Percentiles rank a stretch among this genome's conserved stretches.
Conservation (phyloP, 1,140 invertebrate genomes). For the Ceratosolen solmsi region DNA sequence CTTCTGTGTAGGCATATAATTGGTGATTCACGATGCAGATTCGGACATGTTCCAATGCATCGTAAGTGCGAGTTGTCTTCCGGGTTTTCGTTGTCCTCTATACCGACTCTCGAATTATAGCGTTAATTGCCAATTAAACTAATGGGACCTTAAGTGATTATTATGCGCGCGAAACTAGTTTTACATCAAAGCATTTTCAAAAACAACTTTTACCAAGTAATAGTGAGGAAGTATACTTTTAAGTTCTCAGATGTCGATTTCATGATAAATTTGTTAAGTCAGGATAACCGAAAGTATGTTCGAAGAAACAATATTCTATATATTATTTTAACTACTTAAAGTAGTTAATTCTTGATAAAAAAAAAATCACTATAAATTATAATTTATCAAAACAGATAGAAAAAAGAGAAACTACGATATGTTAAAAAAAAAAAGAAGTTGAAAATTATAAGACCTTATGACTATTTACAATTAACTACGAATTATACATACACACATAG, state of each 20-base stretch:
- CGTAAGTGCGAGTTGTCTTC: constrained; percentile 17
- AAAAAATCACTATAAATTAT: too few relatives aligned
- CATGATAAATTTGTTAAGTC: neutral
- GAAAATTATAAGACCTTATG: too few relatives aligned
- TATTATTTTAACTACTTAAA: too few relatives aligned
- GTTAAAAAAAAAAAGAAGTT: too few relatives aligned
- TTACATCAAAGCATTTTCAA: neutral
- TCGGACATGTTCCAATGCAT: constrained; percentile 32
- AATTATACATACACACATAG: too few relatives aligned
- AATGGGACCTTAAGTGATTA: constrained; percentile 28
- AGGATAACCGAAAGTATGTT: too few relatives aligned
- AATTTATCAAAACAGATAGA: too few relatives aligned
- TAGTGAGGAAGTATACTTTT: neutral
- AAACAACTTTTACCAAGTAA: neutral
- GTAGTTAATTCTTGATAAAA: too few relatives aligned
- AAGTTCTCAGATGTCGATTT: neutral
- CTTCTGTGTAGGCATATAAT: constrained; percentile 30
- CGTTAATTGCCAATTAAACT: constrained; percentile 46
- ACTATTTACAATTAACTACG: too few relatives aligned
- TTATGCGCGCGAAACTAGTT: constrained; percentile 25
- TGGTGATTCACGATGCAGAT: constrained; percentile 45
- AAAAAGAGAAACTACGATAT: too few relatives aligned
- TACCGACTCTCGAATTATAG: constrained; percentile 15
- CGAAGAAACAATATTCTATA: too few relatives aligned
- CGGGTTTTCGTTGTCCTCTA: constrained; percentile 39